These are phyloP conservation scores for Prosapia bicincta DNA, from an alignment of 2,888 invertebrate genomes.

Conservation along the genomic window DNA sequence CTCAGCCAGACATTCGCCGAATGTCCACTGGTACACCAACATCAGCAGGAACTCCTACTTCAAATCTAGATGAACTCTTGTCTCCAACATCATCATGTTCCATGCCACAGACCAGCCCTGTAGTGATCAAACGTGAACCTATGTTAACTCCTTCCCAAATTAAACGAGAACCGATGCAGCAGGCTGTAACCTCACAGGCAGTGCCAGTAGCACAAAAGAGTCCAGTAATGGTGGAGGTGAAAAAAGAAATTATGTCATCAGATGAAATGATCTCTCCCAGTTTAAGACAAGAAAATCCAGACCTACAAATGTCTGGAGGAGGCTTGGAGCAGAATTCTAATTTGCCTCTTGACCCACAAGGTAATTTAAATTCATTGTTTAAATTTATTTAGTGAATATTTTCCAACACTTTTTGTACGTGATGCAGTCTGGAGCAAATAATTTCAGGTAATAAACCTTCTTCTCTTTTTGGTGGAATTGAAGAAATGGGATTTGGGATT, in stretches of 20 bases:
- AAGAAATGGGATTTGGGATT: too few relatives aligned
- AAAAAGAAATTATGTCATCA: slow-evolving; percentile 40
- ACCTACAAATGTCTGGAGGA: slow-evolving; percentile 10
- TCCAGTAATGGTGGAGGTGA: slow-evolving; percentile 39
- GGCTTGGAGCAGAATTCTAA: slow-evolving; percentile 11
- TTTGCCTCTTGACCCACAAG: slow-evolving; percentile 20
- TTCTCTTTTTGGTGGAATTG: too few relatives aligned
- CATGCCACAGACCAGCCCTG: neutral
- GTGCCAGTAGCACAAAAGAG: slow-evolving; percentile 28
- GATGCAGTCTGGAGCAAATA: too few relatives aligned
- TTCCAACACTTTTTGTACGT: too few relatives aligned
- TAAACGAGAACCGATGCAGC: slow-evolving; percentile 34
- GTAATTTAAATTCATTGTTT: slow-evolving; percentile 7
- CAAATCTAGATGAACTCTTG: slow-evolving; percentile 34
- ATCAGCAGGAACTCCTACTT: slow-evolving; percentile 48
- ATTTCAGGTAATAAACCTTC: too few relatives aligned
- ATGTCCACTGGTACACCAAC: slow-evolving; percentile 25
- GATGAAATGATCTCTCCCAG: slow-evolving; percentile 40
- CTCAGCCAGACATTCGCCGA: slow-evolving; percentile 7
- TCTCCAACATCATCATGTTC: slow-evolving; percentile 29
- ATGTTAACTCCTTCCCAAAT: slow-evolving; percentile 29
- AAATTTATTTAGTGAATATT: neutral
- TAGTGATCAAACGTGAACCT: slow-evolving; percentile 14
- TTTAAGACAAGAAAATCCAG: slow-evolving; percentile 17
- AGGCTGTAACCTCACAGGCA: slow-evolving; percentile 3